phyloP scores from a whole-genome alignment of 2,113 vertebrate genomes.

The Pyrgilauda ruficollis region DNA sequence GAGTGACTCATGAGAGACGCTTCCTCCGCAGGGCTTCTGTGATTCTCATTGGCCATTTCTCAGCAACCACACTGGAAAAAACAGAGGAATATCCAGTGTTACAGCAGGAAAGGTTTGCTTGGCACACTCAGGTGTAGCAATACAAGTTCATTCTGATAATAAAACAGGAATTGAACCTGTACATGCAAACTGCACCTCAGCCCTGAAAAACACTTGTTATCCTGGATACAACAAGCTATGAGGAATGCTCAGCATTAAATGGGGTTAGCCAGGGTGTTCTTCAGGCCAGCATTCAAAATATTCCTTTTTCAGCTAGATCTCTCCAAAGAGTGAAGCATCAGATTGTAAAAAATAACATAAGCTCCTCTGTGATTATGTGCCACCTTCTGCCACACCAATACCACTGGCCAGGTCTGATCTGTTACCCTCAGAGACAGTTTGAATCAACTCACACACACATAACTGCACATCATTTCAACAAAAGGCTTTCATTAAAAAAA shows the following conservation, averaged over 20 bases:
- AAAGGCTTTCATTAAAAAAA: background rate
- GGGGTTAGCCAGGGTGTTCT: background rate
- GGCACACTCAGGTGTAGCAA: background rate
- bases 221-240: background rate
- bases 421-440: background rate
- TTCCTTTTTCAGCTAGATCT: background rate
- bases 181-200: background rate
- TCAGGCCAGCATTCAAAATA: background rate
- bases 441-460: background rate
- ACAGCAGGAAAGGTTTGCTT: background rate
- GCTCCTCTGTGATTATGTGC: background rate
- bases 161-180: background rate
- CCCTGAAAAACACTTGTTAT: background rate
- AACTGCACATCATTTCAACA: background rate
- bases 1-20: slow-evolving; percentile 81
- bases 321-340: background rate
- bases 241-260: background rate
- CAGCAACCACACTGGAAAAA: slow-evolving; percentile 74
- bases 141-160: background rate
- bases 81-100: background rate
- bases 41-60: slow-evolving; percentile 95
- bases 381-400: background rate
- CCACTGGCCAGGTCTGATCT: background rate
- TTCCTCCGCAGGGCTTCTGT: slow-evolving; percentile 86
- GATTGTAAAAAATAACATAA: background rate